These are phyloP conservation scores for Cryptoblepharus egeriae DNA, from an alignment of 2,797 vertebrate genomes.

Conservation along the genomic window DNA sequence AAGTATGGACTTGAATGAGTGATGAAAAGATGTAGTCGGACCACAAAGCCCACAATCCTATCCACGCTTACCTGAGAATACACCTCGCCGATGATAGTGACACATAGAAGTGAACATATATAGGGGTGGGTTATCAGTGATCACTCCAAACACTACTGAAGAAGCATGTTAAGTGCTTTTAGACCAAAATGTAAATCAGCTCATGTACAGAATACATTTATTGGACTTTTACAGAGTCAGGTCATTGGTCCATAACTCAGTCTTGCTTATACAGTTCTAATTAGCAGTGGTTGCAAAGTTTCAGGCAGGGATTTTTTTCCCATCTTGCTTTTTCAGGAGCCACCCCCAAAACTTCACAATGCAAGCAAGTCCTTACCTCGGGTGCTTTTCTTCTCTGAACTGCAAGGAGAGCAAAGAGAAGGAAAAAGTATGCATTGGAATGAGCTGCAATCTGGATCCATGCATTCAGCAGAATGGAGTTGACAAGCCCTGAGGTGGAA, in stretches of 20 bases:
- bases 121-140: too few relatives aligned
- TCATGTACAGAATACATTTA: not conserved
- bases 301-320: too few relatives aligned
- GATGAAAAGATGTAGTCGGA: not conserved
- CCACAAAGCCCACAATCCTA: too few relatives aligned
- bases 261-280: too few relatives aligned
- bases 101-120: too few relatives aligned
- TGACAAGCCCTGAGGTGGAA: not conserved
- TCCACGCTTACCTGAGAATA: too few relatives aligned
- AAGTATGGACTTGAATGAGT: too few relatives aligned
- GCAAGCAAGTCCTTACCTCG: conserved; percentile 64
- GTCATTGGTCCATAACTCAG: too few relatives aligned
- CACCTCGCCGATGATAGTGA: too few relatives aligned
- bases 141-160: not conserved
- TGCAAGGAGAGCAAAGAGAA: not conserved
- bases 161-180: not conserved
- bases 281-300: too few relatives aligned
- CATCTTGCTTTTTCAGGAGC: too few relatives aligned
- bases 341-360: not conserved
- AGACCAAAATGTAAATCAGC: not conserved
- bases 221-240: too few relatives aligned
- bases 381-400: conserved; percentile 1
- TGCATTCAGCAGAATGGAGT: not conserved
- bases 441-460: not conserved
- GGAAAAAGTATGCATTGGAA: conserved; percentile 1